Evolutionary conservation across 2,888 invertebrate genomes (phyloP), one percentile per base, ranked within the genome.

Genomic region (Auanema sp.): DNA sequence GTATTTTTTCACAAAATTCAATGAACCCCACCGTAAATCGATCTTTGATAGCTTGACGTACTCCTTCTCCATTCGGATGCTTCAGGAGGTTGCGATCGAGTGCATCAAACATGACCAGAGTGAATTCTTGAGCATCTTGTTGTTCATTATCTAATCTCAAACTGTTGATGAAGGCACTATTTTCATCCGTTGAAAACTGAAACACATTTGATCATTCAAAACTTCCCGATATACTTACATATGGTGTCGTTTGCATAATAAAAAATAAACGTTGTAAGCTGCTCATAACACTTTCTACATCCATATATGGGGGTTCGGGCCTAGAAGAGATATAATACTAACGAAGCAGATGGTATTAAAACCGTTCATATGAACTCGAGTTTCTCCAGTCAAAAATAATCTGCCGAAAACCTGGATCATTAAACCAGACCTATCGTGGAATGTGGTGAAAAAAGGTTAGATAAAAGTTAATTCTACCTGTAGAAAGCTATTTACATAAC

Each of bases 401-500:
- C 52, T 80, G 79, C 1, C 80, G 79, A 55, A 83, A 79, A 10
- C 66, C 69, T 0, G 78, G 73, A 49, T 80, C 79, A 64, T 81
- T 81, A 68, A 78, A 82, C 78, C 82, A 82, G 23, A 81, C 78
- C 78, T 78, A 52, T 49, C 71, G 43, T 42, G 52, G 41, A 8
- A 42, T 41, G 12, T 66, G 25, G 24, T 44, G 40, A 23, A 23
- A 11, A 56, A 50, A 6, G 12, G 1, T 16, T 12, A 40, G 14
- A 68, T n/a, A 57, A 52, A 52, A 41, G n/a, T n/a, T 47, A 18
- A 21, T 55, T 18, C 18, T 18, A 78, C 81, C 72, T 82, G 82
- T 10, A 82, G 69, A 44, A 83, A 83, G 58, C 79, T 79, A 66
- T 82, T 82, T 16, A 82, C 78, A 60, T 82, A 82, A 64, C 82